A percentile compares a stretch with the other conserved stretches of the same genome.
Conservation (phyloP, 2,888 invertebrate genomes). For the Himalopsyche anomala region DNA sequence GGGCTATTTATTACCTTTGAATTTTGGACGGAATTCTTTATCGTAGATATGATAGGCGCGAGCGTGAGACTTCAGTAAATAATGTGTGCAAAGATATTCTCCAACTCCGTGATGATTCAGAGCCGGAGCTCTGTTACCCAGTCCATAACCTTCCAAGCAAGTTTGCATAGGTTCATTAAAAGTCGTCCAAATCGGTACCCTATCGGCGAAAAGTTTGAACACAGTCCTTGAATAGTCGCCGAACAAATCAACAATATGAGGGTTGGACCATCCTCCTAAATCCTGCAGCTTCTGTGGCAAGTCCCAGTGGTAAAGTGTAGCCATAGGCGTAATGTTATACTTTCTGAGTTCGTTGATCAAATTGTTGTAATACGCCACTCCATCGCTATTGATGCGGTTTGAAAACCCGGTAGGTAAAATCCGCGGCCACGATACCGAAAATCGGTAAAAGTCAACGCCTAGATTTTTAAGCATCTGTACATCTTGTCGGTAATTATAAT, state of each 20-base stretch:
- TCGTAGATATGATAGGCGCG: conserved; percentile 82
- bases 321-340: conserved; percentile 83
- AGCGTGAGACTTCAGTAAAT: conserved; percentile 85
- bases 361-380: conserved; percentile 86
- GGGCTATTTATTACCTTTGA: conserved; percentile 73
- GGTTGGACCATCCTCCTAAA: conserved; percentile 83
- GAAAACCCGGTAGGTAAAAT: conserved; percentile 83
- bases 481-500: conserved; percentile 81
- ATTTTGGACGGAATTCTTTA: conserved; percentile 76
- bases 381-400: conserved; percentile 81
- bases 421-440: conserved; percentile 86
- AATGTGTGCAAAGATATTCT: conserved; percentile 83
- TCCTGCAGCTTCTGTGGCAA: conserved; percentile 81
- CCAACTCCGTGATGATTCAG: conserved; percentile 79
- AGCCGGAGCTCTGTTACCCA: conserved; percentile 79
- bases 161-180: conserved; percentile 85
- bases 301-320: conserved; percentile 85
- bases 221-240: conserved; percentile 81
- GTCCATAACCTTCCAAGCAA: conserved; percentile 77
- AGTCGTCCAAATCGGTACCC: conserved; percentile 85
- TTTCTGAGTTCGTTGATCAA: conserved; percentile 83
- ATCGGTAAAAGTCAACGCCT: conserved; percentile 82
- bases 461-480: conserved; percentile 80
- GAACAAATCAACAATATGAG: conserved; percentile 80
- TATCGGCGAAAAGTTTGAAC: conserved; percentile 79